These are phyloP conservation scores for Nasonia giraulti DNA, from an alignment of 1,140 invertebrate genomes.

Conservation along the genomic window DNA sequence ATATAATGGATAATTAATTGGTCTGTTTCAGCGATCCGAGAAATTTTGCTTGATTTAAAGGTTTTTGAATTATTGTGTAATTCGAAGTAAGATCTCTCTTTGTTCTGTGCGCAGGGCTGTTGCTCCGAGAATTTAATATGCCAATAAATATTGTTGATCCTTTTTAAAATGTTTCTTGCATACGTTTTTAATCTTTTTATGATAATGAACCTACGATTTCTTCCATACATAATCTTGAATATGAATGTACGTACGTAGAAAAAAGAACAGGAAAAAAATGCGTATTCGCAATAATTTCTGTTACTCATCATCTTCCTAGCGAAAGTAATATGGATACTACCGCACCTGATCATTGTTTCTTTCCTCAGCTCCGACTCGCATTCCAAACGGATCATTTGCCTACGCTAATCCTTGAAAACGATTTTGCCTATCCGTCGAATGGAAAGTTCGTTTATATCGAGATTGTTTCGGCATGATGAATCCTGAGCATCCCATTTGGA, in stretches of 20 bases:
- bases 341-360: conserved; percentile 43
- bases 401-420: conserved; percentile 1
- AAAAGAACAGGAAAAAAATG: not conserved
- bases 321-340: conserved; percentile 20
- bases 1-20: not conserved
- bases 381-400: not conserved
- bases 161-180: not conserved
- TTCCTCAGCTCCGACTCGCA: not conserved
- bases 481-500: not conserved
- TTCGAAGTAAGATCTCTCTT: too few relatives aligned
- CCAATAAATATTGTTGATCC: too few relatives aligned
- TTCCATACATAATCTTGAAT: not conserved
- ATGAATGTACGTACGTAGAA: not conserved
- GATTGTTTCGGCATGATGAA: not conserved
- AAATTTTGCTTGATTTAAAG: not conserved
- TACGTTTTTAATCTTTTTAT: not conserved
- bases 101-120: not conserved
- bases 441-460: not conserved
- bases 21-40: not conserved
- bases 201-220: not conserved
- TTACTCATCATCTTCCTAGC: not conserved
- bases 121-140: not conserved
- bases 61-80: not conserved
- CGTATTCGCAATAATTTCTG: not conserved
- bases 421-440: not conserved